Percentiles rank a stretch among this genome's conserved stretches.
phyloP scores from a whole-genome alignment of 1,140 invertebrate genomes.

The Drosophila bifasciata region DNA sequence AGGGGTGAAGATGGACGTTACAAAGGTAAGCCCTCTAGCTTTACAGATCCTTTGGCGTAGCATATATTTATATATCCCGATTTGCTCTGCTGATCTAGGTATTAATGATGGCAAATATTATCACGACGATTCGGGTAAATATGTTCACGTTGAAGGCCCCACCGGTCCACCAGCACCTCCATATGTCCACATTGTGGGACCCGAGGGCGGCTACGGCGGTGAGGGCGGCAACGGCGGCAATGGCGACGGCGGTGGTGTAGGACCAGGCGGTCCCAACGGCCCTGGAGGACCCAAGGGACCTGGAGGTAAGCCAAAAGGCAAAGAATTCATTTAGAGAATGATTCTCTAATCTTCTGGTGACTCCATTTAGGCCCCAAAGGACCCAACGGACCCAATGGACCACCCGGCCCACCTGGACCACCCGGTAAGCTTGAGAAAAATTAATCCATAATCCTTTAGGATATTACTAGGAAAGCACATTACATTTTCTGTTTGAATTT shows the following conservation, averaged over 20 bases:
- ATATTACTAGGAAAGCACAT: too few relatives aligned
- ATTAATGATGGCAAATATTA: slow-evolving; percentile 84
- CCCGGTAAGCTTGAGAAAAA: slow-evolving; percentile 46
- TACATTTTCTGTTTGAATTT: neutral
- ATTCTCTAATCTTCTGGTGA: neutral
- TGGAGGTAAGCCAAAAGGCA: slow-evolving; percentile 47
- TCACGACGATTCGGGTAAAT: slow-evolving; percentile 85
- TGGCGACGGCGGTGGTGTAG: slow-evolving; percentile 70
- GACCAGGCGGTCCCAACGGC: slow-evolving; percentile 73
- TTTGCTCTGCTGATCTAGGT: slow-evolving; percentile 30
- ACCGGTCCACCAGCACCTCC: slow-evolving; percentile 85
- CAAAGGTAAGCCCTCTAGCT: slow-evolving; percentile 53
- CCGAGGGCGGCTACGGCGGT: slow-evolving; percentile 81
- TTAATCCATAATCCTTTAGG: neutral
- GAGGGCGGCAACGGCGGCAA: slow-evolving; percentile 61
- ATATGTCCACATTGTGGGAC: slow-evolving; percentile 84
- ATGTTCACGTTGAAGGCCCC: slow-evolving; percentile 84
- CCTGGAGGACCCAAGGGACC: slow-evolving; percentile 75
- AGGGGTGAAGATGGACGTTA: slow-evolving; percentile 59
- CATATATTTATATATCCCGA: neutral
- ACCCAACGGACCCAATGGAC: slow-evolving; percentile 72
- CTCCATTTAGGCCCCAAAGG: slow-evolving; percentile 50
- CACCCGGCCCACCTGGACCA: slow-evolving; percentile 78
- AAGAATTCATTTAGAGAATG: too few relatives aligned
- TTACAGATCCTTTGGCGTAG: too few relatives aligned